A percentile compares a stretch with the other conserved stretches of the same genome.
Evolutionary conservation across 2,113 vertebrate species (phyloP).

Genomic region (Chunga burmeisteri): DNA sequence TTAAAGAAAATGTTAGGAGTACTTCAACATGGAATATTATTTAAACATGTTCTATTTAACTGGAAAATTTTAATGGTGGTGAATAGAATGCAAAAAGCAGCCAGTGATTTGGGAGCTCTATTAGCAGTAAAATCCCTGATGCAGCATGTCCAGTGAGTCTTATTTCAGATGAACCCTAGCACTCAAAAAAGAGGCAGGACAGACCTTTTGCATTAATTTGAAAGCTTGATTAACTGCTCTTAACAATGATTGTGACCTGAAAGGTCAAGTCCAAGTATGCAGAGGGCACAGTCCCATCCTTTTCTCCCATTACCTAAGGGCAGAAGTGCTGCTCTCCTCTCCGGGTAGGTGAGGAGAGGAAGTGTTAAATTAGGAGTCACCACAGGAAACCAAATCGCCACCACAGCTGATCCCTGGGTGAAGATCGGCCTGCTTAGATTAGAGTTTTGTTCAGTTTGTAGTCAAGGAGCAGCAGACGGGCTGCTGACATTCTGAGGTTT

Average conservation of each 20-base stretch:
- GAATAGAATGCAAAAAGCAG: not conserved
- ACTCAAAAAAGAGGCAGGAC: not conserved
- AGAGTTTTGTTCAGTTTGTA: not conserved
- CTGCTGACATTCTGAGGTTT: not conserved
- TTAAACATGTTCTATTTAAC: not conserved
- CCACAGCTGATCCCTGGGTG: not conserved
- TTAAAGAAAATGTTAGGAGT: not conserved
- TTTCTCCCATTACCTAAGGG: not conserved
- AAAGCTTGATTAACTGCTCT: conserved; percentile 8
- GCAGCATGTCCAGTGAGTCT: not conserved
- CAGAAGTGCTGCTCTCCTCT: not conserved
- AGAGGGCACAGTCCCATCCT: not conserved
- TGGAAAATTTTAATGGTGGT: not conserved
- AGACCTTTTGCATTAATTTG: not conserved
- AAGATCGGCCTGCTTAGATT: not conserved
- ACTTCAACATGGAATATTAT: not conserved
- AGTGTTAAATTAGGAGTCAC: not conserved
- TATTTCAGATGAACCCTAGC: not conserved
- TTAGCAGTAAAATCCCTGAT: not conserved
- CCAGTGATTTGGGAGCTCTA: not conserved
- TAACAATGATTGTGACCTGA: not conserved
- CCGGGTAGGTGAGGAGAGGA: not conserved
- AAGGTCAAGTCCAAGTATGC: not conserved
- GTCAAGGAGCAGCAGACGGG: not conserved
- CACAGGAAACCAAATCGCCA: not conserved